phyloP scores from a whole-genome alignment of 2,888 invertebrate genomes.

The Schizotus pectinicornis region DNA sequence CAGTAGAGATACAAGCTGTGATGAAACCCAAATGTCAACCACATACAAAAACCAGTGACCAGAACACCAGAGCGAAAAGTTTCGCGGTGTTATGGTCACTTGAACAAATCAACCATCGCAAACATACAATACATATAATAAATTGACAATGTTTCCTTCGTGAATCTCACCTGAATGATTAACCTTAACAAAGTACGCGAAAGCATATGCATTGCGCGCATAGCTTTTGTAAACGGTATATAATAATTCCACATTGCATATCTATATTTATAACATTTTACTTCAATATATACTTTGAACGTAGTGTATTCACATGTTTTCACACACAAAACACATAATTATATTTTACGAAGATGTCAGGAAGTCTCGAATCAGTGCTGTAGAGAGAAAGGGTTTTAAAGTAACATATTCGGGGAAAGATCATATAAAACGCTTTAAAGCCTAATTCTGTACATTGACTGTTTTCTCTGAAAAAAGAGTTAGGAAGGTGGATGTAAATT shows the following conservation, averaged over 20 bases:
- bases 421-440: slow-evolving; percentile 14
- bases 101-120: slow-evolving; percentile 8
- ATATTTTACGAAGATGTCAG: slow-evolving; percentile 55
- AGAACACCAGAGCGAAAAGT: slow-evolving; percentile 1
- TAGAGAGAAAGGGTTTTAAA: slow-evolving; percentile 57
- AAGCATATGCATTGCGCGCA: slow-evolving; percentile 61
- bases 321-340: slow-evolving; percentile 57
- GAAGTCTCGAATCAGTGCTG: slow-evolving; percentile 56
- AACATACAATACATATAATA: slow-evolving; percentile 31
- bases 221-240: slow-evolving; percentile 51
- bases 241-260: slow-evolving; percentile 45
- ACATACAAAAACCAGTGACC: neutral
- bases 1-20: neutral
- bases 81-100: slow-evolving; percentile 4
- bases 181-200: slow-evolving; percentile 57
- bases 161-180: slow-evolving; percentile 57
- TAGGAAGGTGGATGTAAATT: slow-evolving; percentile 25
- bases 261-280: slow-evolving; percentile 25
- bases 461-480: slow-evolving; percentile 1
- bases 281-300: slow-evolving; percentile 35
- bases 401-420: slow-evolving; percentile 37
- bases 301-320: slow-evolving; percentile 49
- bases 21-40: slow-evolving; percentile 2
- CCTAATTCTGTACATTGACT: slow-evolving; percentile 11
- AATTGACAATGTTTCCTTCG: slow-evolving; percentile 48